phyloP scores from a whole-genome alignment of 2,888 invertebrate genomes.

The Mesochorus sp. region DNA sequence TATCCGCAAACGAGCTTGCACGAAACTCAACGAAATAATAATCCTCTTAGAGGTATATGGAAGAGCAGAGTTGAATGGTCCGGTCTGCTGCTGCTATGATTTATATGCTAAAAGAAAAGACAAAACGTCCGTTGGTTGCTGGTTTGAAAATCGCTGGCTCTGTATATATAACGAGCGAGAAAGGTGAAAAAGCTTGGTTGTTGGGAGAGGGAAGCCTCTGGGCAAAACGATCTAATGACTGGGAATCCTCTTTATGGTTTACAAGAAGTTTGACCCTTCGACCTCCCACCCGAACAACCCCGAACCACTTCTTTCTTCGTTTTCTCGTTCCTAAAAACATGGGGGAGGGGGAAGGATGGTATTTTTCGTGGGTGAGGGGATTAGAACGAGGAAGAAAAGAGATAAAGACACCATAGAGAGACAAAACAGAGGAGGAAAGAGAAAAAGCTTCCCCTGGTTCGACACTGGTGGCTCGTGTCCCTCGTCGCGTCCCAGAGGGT shows the following conservation, averaged over 20 bases:
- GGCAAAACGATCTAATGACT: constrained; percentile 77
- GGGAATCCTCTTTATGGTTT: constrained; percentile 81
- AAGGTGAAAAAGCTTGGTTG: constrained; percentile 30
- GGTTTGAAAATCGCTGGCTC: constrained; percentile 32
- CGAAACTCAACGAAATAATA: constrained; percentile 61
- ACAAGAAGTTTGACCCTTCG: constrained; percentile 79
- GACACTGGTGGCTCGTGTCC: constrained; percentile 64
- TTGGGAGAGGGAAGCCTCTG: constrained; percentile 44
- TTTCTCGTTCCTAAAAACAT: constrained; percentile 52
- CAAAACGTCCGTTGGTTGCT: constrained; percentile 52
- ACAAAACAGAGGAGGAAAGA: constrained; percentile 13
- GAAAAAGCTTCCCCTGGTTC: constrained; percentile 62
- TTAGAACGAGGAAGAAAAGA: constrained; percentile 42
- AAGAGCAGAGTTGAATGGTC: constrained; percentile 35
- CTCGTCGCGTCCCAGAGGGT: constrained; percentile 60
- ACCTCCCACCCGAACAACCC: constrained; percentile 33
- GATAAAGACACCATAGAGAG: constrained; percentile 8
- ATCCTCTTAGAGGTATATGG: constrained; percentile 69
- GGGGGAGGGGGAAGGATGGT: constrained; percentile 40
- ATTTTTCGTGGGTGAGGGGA: constrained; percentile 49
- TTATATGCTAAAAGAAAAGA: constrained; percentile 67
- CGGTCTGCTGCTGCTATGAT: constrained; percentile 37
- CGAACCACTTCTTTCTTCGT: constrained; percentile 43
- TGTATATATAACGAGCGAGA: constrained; percentile 13
- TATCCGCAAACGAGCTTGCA: neutral